Base-by-base conservation (phyloP, 2,888 invertebrate genomes). In the Ormia ochracea region DNA sequence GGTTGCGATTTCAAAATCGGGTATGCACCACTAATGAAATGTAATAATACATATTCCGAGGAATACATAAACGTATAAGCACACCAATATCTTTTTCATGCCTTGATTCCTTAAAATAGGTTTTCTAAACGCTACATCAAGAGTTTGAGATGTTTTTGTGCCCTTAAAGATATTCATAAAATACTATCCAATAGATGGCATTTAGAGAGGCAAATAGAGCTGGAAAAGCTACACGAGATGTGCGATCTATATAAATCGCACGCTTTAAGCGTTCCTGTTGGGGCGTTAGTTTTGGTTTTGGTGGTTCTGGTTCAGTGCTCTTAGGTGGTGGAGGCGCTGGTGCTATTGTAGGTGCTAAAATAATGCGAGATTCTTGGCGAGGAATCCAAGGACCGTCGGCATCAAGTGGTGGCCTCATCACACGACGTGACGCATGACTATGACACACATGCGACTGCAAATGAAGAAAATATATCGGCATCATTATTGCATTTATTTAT, bases 171-270 rank as follows among this genome's bases (percentile, higher is more conserved):
- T 93, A 94, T 86, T 94, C 93, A 72, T 93, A 93, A 88, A 94
- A 94, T 86, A 93, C 91, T 84, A 93, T 92, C 94, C 94, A 94
- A 86, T 94, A 94, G 82, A 93, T 92, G 81, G 91, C 90, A 87
- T 94, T 94, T 54, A 94, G 90, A 73, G 93, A 88, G 73, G 93
- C 91, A 85, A 94, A 94, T 52, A 94, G 90, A 59, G 93, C 91
- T 2, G 94, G 94, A 86, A 94, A 94, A 84, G 93, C 92, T 63
- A 94, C 91, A 48, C 94, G 90, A 3, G 94, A 94, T 83, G 93
- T 92, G 69, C 93, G 91, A 87, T 94, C 94, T 78, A 94, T 93
- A 86, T 93, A 93, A 78, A 94, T 92, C 41, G 94, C 94, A 38
- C 93, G 90, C 84, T 92, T 92, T 70, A 93, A 90, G 21, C 92